Evolutionary conservation across 2,888 invertebrate species (phyloP).

Genomic region (Eristalinus sepulchralis): DNA sequence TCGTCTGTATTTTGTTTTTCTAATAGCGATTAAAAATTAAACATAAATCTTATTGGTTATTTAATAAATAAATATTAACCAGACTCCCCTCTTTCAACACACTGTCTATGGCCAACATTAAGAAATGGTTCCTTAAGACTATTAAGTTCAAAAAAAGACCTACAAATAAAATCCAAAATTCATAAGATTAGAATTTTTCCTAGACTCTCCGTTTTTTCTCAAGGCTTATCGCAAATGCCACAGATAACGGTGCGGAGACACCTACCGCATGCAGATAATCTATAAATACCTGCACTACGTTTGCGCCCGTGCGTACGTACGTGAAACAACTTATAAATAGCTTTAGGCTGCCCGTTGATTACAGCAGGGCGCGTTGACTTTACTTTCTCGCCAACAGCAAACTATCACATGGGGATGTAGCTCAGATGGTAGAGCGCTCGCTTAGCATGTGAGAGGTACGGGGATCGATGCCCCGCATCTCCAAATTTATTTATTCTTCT

Average conservation of each 20-base stretch:
- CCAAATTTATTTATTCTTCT: conserved; percentile 73
- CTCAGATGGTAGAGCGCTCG: conserved; percentile 81
- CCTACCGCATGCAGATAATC: not conserved
- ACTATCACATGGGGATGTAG: conserved; percentile 78
- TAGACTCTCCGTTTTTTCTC: not conserved
- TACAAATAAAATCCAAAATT: no score
- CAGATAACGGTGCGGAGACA: not conserved
- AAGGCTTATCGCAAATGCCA: not conserved
- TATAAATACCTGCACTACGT: not conserved
- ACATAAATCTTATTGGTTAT: no score
- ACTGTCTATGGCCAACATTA: no score
- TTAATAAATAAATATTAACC: no score
- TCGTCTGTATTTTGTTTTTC: no score
- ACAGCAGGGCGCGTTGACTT: not conserved
- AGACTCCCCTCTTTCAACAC: no score
- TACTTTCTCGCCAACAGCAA: not conserved
- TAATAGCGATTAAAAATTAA: no score
- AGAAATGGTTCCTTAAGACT: no score
- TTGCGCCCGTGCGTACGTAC: not conserved
- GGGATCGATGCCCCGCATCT: conserved; percentile 80
- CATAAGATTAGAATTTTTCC: no score
- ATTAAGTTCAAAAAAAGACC: not conserved
- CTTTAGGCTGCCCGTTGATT: not conserved
- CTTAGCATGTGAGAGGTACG: conserved; percentile 79
- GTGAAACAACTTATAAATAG: not conserved